These are phyloP conservation scores for Enteromius afrohamiltoni DNA, from an alignment of 2,797 vertebrate species.

Conservation along the genomic window DNA sequence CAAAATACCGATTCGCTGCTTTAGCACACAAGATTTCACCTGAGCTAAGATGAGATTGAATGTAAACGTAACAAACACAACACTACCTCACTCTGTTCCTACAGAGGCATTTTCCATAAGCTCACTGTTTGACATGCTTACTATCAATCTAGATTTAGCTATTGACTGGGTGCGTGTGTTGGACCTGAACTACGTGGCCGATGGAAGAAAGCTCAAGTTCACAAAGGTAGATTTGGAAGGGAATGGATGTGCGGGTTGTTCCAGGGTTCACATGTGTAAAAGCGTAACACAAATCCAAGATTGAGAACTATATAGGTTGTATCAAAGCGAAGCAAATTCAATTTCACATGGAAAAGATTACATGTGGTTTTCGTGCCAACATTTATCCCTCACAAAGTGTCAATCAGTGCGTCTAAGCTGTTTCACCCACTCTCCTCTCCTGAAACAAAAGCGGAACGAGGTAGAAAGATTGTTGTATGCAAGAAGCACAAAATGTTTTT, in stretches of 20 bases:
- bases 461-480: slow-evolving; percentile 5
- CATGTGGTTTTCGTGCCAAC: slow-evolving; percentile 21
- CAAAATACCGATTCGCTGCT: neutral
- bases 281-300: slow-evolving; percentile 33
- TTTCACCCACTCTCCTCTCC: slow-evolving; percentile 23
- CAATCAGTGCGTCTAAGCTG: slow-evolving; percentile 38
- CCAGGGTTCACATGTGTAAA: slow-evolving; percentile 55
- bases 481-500: neutral
- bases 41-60: slow-evolving; percentile 26
- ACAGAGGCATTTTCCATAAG: slow-evolving; percentile 33
- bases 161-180: slow-evolving; percentile 56
- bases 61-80: slow-evolving; percentile 12
- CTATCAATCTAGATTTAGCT: slow-evolving; percentile 53
- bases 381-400: slow-evolving; percentile 44
- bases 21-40: slow-evolving; percentile 18
- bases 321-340: slow-evolving; percentile 27
- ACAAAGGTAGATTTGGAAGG: slow-evolving; percentile 58
- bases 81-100: neutral
- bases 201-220: slow-evolving; percentile 60
- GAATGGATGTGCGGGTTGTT: slow-evolving; percentile 51
- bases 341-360: slow-evolving; percentile 46
- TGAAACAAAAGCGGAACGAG: neutral
- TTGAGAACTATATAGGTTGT: slow-evolving; percentile 27
- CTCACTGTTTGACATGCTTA: slow-evolving; percentile 43
- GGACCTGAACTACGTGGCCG: slow-evolving; percentile 55